Conservation (phyloP, 2,113 vertebrate genomes). For the Oryzias curvinotus region DNA sequence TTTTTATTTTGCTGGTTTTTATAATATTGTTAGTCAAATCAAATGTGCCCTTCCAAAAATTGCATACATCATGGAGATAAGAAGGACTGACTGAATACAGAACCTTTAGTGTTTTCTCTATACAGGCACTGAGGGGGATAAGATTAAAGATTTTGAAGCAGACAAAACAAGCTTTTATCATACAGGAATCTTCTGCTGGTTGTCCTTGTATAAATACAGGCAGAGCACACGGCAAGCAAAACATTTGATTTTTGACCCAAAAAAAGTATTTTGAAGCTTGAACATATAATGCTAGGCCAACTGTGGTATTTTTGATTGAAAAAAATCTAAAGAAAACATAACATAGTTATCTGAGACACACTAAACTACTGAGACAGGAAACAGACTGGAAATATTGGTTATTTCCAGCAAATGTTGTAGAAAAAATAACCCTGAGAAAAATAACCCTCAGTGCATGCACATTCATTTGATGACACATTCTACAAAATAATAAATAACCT, state of each 20-base stretch:
- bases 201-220: neutral
- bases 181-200: conserved; percentile 9
- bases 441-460: neutral
- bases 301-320: conserved; percentile 26
- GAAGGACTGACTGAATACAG: too few relatives aligned
- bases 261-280: conserved; percentile 12
- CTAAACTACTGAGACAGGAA: too few relatives aligned
- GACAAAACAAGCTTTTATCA: conserved; percentile 51
- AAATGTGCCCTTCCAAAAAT: too few relatives aligned
- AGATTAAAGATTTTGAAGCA: conserved; percentile 9
- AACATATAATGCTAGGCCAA: neutral
- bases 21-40: too few relatives aligned
- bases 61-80: too few relatives aligned
- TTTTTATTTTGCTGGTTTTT: too few relatives aligned
- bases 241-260: neutral
- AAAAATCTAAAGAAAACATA: conserved; percentile 2
- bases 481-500: neutral
- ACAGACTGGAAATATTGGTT: too few relatives aligned
- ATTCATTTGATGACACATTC: neutral
- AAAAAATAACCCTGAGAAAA: neutral
- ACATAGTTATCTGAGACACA: neutral
- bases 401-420: neutral
- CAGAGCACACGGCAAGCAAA: neutral
- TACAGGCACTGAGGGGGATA: neutral
- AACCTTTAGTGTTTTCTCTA: neutral